phyloP scores from a whole-genome alignment of 2,888 invertebrate species.

The Pycnomerus fuliginosus region DNA sequence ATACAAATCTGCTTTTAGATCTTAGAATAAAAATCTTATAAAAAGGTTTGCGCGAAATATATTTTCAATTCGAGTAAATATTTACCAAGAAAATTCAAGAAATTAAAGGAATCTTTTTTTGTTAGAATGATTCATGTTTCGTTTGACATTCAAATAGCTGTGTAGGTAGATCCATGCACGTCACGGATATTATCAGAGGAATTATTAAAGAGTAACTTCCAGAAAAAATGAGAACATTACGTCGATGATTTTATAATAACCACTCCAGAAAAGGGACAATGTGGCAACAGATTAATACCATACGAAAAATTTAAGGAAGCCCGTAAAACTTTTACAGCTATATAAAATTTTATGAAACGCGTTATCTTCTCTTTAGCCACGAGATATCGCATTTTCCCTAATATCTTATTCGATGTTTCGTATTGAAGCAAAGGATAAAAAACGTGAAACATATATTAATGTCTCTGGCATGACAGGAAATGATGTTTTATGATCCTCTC shows the following conservation, averaged over 20 bases:
- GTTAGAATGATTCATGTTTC: no score
- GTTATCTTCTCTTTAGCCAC: slow-evolving; percentile 26
- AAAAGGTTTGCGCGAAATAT: no score
- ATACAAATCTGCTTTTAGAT: slow-evolving; percentile 26
- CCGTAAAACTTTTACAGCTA: slow-evolving; percentile 26
- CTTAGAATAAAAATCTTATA: not conserved
- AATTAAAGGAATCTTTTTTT: no score
- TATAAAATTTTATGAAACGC: slow-evolving; percentile 29
- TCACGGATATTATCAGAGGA: no score
- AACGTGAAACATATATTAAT: slow-evolving; percentile 18
- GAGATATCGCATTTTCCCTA: slow-evolving; percentile 20
- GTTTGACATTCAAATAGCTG: no score
- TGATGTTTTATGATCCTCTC: slow-evolving; percentile 5
- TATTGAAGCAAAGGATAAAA: slow-evolving; percentile 11
- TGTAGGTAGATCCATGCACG: no score
- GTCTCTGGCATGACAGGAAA: slow-evolving; percentile 4
- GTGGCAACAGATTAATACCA: slow-evolving; percentile 20
- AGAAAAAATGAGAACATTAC: no score
- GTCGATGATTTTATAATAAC: no score
- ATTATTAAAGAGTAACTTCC: no score
- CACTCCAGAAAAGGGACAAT: not conserved
- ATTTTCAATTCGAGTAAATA: no score
- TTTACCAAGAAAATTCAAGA: no score
- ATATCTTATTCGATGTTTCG: slow-evolving; percentile 22
- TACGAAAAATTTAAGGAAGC: slow-evolving; percentile 24